Evolutionary conservation across 2,113 vertebrate genomes (phyloP).

Genomic region (Drymodes brunneopygia): DNA sequence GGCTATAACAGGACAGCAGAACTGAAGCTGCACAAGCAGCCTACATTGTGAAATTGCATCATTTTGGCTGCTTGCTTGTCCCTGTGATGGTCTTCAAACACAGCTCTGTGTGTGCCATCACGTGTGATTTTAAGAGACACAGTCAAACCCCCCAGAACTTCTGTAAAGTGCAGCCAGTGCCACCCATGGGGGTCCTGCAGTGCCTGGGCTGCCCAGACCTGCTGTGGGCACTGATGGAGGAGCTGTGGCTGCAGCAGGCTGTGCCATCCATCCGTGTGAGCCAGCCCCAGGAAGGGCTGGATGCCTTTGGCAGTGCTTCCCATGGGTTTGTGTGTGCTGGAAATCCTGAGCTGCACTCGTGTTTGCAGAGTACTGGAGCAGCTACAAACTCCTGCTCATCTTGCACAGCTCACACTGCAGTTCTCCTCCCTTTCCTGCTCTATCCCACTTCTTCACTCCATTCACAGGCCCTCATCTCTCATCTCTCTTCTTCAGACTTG

Average conservation of each 20-base stretch:
- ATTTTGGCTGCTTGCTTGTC: background rate
- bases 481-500: background rate
- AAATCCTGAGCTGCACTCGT: background rate
- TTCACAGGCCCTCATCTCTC: background rate
- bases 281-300: accelerated
- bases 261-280: accelerated
- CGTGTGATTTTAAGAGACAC: accelerated
- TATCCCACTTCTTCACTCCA: background rate
- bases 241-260: background rate
- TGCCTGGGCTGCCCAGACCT: background rate
- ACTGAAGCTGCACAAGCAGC: background rate
- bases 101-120: background rate
- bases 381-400: background rate
- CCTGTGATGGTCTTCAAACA: background rate
- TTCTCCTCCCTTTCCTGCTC: background rate
- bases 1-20: background rate
- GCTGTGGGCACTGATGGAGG: accelerated
- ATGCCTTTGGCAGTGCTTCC: background rate
- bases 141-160: accelerated
- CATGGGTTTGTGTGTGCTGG: accelerated
- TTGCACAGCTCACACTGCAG: background rate
- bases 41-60: accelerated
- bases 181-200: accelerated
- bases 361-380: background rate
- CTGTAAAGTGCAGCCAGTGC: background rate